These are phyloP conservation scores for Colletes latitarsis DNA, from an alignment of 1,140 invertebrate genomes.

Conservation along the genomic window DNA sequence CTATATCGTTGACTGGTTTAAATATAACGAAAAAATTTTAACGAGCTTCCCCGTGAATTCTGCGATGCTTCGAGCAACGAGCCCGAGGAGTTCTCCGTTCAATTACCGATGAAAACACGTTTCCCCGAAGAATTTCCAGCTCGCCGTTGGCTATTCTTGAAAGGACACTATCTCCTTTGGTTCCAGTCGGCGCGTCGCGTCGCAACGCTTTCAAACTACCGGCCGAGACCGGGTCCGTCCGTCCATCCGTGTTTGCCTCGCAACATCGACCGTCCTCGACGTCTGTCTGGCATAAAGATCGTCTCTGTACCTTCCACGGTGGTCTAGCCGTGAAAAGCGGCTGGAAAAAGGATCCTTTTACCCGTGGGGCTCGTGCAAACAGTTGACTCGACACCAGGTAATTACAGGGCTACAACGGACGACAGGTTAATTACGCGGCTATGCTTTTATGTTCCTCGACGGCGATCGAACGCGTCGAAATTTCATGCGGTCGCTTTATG, in stretches of 20 bases:
- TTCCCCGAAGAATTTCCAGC: conserved; percentile 19
- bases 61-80: conserved; percentile 19
- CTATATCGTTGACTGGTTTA: not conserved
- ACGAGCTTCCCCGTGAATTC: conserved; percentile 8
- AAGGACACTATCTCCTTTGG: conserved; percentile 38
- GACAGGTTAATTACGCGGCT: conserved; percentile 40
- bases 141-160: conserved; percentile 40
- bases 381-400: conserved; percentile 35
- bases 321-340: not conserved
- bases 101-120: conserved; percentile 53
- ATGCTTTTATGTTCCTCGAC: conserved; percentile 22
- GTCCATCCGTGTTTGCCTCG: conserved; percentile 15
- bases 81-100: conserved; percentile 19
- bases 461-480: conserved; percentile 35
- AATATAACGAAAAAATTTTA: conserved; percentile 34
- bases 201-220: not conserved
- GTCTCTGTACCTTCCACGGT: not conserved
- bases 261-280: not conserved
- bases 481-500: conserved; percentile 8
- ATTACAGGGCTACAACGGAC: conserved; percentile 15
- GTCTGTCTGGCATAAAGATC: conserved; percentile 36
- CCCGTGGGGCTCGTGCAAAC: conserved; percentile 29
- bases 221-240: too few relatives aligned
- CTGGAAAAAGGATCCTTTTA: not conserved
- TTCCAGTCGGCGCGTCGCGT: not conserved